These are phyloP conservation scores for Asobara japonica DNA, from an alignment of 1,140 invertebrate species.

Conservation along the genomic window DNA sequence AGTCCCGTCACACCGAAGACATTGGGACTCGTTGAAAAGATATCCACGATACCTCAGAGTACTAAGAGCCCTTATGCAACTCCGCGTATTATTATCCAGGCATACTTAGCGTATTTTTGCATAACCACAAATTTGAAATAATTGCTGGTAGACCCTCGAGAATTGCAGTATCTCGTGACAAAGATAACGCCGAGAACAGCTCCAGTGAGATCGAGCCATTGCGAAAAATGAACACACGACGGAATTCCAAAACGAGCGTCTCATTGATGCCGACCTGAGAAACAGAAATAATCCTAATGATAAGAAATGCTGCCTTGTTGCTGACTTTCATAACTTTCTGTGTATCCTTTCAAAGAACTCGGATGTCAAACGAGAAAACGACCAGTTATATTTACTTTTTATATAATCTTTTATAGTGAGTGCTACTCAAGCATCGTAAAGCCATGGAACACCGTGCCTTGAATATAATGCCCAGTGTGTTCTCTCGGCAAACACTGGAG, in stretches of 20 bases:
- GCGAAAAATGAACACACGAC: not conserved
- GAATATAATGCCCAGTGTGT: slow-evolving; percentile 5
- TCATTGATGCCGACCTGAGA: not conserved
- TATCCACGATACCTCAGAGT: slow-evolving; percentile 46
- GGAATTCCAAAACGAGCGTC: not conserved
- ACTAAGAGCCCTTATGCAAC: slow-evolving; percentile 1
- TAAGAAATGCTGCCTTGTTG: slow-evolving; percentile 3
- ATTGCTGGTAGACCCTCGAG: slow-evolving; percentile 50
- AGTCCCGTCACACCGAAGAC: not conserved
- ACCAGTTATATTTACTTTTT: not conserved
- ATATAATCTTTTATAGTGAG: slow-evolving; percentile 32
- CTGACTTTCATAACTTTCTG: not conserved
- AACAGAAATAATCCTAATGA: not conserved
- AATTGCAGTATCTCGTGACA: not conserved
- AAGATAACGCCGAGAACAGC: slow-evolving; percentile 24
- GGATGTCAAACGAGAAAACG: not conserved
- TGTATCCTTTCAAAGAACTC: not conserved
- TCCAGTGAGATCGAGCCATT: not conserved
- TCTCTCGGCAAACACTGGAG: not conserved
- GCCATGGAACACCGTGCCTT: not conserved
- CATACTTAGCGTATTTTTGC: slow-evolving; percentile 53
- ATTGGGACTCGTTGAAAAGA: slow-evolving; percentile 19
- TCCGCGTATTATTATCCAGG: slow-evolving; percentile 48
- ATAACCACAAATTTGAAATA: slow-evolving; percentile 58
- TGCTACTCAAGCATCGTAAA: slow-evolving; percentile 23